Base-by-base conservation (phyloP, 2,113 vertebrate genomes). In the Antigone vipio region DNA sequence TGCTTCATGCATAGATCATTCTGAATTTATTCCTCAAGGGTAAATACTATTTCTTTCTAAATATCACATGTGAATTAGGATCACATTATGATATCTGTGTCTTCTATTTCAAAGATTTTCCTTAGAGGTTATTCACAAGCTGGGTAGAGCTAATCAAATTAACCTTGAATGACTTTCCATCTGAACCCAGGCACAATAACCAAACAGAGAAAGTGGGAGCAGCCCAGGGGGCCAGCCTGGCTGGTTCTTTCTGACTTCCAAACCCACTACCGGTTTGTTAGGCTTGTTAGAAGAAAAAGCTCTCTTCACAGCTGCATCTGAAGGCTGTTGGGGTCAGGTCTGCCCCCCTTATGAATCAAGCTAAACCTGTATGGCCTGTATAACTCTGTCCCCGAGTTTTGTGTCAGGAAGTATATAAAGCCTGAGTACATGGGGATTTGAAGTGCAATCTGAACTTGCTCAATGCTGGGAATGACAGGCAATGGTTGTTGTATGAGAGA, bases 11-110 rank as follows among this genome's bases (percentile, higher is more conserved):
- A 64, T 9, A 82, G 69, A 79, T 76, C 6, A 58, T 81, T 87
- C 58, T 56, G 53, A 93, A 94, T 85, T 38, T 45, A 92, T 79
- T 62, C 63, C 47, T 90, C 59, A 77, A 80, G 53, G 72, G 73
- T 50, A 94, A 90, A 93, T 58, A 62, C 12, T 64, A 18, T 55
- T 82, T 85, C 35, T 76, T 93, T 62, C 75, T 73, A 90, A 96
- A 77, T 80, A 83, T 63, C 67, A 89, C 30, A 81, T 4, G 4
- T 3, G 4, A 93, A 80, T 85, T 82, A 88, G 35, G 47, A 85
- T 83, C 78, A 50, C 15, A 11, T 53, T 66, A 90, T 40, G 18
- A 16, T 73, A 85, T 60, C 55, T 85, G 35, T 35, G 42, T 76
- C 75, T 83, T 82, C 72, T 42, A 30, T 71, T 95, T 86, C 14